Evolutionary conservation across 2,797 vertebrate species (phyloP), one percentile per base, ranked within the genome.

Genomic region (Phoxinus dragarum): DNA sequence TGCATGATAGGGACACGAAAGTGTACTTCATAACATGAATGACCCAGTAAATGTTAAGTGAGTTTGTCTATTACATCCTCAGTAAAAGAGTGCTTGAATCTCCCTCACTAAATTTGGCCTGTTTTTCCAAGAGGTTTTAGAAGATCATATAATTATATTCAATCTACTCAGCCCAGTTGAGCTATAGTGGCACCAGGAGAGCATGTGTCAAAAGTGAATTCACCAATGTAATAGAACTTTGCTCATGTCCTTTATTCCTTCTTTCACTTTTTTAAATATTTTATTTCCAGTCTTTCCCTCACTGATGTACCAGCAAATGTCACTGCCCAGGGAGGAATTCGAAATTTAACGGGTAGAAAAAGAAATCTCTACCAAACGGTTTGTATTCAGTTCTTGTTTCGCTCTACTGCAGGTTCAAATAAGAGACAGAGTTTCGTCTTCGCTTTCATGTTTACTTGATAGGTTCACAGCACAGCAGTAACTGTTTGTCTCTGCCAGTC

Each of bases 381-480:
- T 77, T 77, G 23, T 23, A 75, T 74, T 74, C 71, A 68, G 64
- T 56, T 77, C n/a, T 56, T 68, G 21, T 67, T 77, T 77, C 1
- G 2, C 11, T 76, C 44, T 19, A n/a, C 61, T 1, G 10, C 17
- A 71, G 75, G 66, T 71, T 78, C 64, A 78, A 71, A 84, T 54
- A 84, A 19, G 11, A 83, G 31, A 75, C 40, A 34, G 27, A 23
- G 40, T 21, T 84, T 78, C 9, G 11, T 34, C n/a, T 2, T 69
- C 19, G 4, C 47, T 59, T 69, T 77, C n/a, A 77, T 36, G 44
- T 84, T 84, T 67, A 16, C 74, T 77, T 54, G 73, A 77, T 64
- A 68, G 47, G 66, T 84, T 84, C 49, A 77, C 61, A 69, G 47
- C 49, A 77, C 61, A 69, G 47, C 82, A 69, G 36, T 56, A 71